These are phyloP conservation scores for Xestia rhomboidea DNA, from an alignment of 2,888 invertebrate species.

Conservation along the genomic window DNA sequence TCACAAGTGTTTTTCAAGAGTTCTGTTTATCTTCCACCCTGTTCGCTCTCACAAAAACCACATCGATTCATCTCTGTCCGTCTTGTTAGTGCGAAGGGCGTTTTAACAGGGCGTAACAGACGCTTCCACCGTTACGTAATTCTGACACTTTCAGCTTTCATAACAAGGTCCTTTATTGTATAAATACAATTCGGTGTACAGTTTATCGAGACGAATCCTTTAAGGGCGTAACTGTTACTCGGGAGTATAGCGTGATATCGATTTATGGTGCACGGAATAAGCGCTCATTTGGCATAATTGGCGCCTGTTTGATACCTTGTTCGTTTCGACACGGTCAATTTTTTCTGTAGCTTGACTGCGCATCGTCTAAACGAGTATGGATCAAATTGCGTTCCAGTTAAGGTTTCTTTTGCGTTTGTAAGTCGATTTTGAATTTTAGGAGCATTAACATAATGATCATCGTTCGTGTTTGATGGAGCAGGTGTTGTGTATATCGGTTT, in stretches of 20 bases:
- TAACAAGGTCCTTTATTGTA: constrained; percentile 89
- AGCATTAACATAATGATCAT: constrained; percentile 89
- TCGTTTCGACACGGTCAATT: constrained; percentile 82
- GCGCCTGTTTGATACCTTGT: constrained; percentile 84
- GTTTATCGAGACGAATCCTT: constrained; percentile 82
- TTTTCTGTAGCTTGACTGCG: constrained; percentile 77
- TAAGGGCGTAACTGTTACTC: constrained; percentile 87
- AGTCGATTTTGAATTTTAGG: constrained; percentile 77
- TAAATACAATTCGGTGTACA: constrained; percentile 79
- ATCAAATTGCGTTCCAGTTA: constrained; percentile 74
- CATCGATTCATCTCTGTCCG: constrained; percentile 83
- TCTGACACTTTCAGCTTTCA: constrained; percentile 89
- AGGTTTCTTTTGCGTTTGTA: constrained; percentile 77
- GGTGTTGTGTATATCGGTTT: constrained; percentile 89
- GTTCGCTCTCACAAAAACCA: constrained; percentile 77
- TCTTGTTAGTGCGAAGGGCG: constrained; percentile 88
- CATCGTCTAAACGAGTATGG: constrained; percentile 73
- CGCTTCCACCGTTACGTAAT: constrained; percentile 89
- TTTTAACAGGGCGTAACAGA: constrained; percentile 89
- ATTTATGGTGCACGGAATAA: constrained; percentile 88
- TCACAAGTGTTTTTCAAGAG: constrained; percentile 91
- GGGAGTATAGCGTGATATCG: constrained; percentile 84
- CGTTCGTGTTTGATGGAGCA: constrained; percentile 88
- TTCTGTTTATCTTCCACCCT: constrained; percentile 85
- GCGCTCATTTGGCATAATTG: constrained; percentile 89